Conservation (phyloP, 1,140 invertebrate species). For the Drosophila tristis region DNA sequence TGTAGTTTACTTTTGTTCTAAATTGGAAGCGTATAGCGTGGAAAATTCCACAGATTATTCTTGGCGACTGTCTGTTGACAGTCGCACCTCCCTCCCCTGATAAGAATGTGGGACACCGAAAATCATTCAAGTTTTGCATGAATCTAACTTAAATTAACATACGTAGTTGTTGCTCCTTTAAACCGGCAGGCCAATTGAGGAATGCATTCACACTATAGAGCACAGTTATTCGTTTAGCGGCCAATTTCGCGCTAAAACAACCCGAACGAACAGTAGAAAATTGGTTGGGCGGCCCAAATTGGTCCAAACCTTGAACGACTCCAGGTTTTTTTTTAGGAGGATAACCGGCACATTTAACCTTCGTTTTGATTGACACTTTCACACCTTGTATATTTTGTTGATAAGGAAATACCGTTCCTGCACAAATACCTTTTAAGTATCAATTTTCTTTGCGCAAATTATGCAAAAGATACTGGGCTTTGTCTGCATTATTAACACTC, state of each 20-base stretch:
- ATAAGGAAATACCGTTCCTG: not conserved
- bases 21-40: not conserved
- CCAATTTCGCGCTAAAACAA: constrained; percentile 14
- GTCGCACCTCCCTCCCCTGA: not conserved
- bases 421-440: too few species aligned
- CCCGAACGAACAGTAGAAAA: too few species aligned
- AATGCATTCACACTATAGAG: too few species aligned
- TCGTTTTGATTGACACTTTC: too few species aligned
- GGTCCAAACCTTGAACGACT: not conserved
- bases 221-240: constrained; percentile 22
- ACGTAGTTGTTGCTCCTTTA: too few species aligned
- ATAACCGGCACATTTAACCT: not conserved
- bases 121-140: not conserved
- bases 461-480: constrained; percentile 8
- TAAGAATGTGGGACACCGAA: constrained; percentile 2
- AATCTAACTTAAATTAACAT: too few species aligned
- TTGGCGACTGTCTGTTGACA: constrained; percentile 26
- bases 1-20: too few species aligned
- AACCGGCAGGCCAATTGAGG: too few species aligned
- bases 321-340: not conserved
- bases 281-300: too few species aligned
- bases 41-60: constrained; percentile 39
- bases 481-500: constrained; percentile 20
- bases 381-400: not conserved
- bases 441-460: constrained; percentile 10